A percentile compares a stretch with the other conserved stretches of the same genome.
These are phyloP conservation scores for Sialis lutaria DNA, from an alignment of 2,888 invertebrate genomes.

Conservation along the genomic window DNA sequence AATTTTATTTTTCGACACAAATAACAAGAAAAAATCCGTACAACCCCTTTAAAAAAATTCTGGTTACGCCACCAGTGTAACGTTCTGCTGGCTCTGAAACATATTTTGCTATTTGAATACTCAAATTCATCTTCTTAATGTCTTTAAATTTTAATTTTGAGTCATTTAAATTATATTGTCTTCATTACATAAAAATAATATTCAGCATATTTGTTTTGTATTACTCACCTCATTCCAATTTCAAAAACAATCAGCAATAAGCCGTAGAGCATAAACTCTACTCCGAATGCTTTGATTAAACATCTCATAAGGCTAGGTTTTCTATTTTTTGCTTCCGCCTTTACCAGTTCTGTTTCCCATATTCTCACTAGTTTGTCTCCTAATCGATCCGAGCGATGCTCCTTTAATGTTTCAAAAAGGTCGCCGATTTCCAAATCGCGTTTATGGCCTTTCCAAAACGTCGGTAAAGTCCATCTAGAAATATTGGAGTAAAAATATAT, in stretches of 20 bases:
- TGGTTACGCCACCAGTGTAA: too few relatives aligned
- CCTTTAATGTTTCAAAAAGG: conserved; percentile 44
- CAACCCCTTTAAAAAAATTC: too few relatives aligned
- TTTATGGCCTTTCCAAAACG: conserved; percentile 47
- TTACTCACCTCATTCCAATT: conserved; percentile 36
- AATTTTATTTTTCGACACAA: too few relatives aligned
- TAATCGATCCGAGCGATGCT: conserved; percentile 46
- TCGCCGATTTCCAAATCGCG: conserved; percentile 48
- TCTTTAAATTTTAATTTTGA: too few relatives aligned
- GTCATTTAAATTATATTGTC: too few relatives aligned
- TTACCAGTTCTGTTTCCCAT: conserved; percentile 41
- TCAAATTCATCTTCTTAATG: too few relatives aligned
- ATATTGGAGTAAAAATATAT: conserved; percentile 6
- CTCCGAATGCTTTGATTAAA: conserved; percentile 40
- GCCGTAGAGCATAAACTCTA: conserved; percentile 41
- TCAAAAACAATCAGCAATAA: conserved; percentile 43
- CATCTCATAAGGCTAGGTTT: conserved; percentile 42
- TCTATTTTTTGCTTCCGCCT: conserved; percentile 19
- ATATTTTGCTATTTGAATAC: too few relatives aligned
- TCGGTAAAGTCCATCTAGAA: conserved; percentile 49
- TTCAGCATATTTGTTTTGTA: too few relatives aligned
- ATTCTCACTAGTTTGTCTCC: conserved; percentile 42
- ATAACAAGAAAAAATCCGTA: too few relatives aligned
- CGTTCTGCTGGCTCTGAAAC: too few relatives aligned
- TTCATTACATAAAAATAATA: too few relatives aligned